Base-by-base conservation (phyloP, 2,888 invertebrate species). In the Cosmopolites sordidus region DNA sequence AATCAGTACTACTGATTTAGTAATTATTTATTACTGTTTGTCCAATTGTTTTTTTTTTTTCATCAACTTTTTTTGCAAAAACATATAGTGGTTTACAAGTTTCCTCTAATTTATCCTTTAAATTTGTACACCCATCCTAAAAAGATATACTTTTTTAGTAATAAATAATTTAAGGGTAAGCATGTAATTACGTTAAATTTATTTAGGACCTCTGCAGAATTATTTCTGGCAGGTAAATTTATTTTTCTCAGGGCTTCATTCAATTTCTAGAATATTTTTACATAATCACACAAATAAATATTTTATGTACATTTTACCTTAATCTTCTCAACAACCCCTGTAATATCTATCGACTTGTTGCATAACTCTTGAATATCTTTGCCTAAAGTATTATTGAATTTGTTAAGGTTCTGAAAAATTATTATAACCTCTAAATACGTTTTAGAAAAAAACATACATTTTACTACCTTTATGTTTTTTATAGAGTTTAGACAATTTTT, bases 21-120 rank as follows among this genome's bases (percentile, higher is more conserved):
- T n/a, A n/a, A n/a, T n/a, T n/a, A n/a, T n/a, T n/a, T n/a, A n/a
- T 17, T 50, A 56, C 59, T 43, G 56, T 58, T 16, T 43, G 48
- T 48, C 38, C 52, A 29, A 48, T 44, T 16, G 43, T n/a, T 39
- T 18, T 33, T 27, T 47, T 51, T 30, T 48, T 54, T 37, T 56
- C 59, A 39, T 59, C 55, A 41, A 56, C 9, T 29, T 12, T 33
- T n/a, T 53, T 44, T 29, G 51, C 51, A 18, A 52, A 6, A 33
- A 38, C 17, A 51, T 41, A 49, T 16, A 56, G 16, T 9, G 29
- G 16, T 27, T 44, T 54, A 42, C 44, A 47, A 15, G 15, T 41
- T 17, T 56, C 46, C 15, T 51, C 29, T 8, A 56, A 17, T 48
- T 46, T 48, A 15, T 30, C 45, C 33, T 43, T 49, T 27, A 30